Evolutionary conservation across 2,797 vertebrate genomes (phyloP), one percentile per base, ranked within the genome.

Genomic region (Smutsia temminckii): DNA sequence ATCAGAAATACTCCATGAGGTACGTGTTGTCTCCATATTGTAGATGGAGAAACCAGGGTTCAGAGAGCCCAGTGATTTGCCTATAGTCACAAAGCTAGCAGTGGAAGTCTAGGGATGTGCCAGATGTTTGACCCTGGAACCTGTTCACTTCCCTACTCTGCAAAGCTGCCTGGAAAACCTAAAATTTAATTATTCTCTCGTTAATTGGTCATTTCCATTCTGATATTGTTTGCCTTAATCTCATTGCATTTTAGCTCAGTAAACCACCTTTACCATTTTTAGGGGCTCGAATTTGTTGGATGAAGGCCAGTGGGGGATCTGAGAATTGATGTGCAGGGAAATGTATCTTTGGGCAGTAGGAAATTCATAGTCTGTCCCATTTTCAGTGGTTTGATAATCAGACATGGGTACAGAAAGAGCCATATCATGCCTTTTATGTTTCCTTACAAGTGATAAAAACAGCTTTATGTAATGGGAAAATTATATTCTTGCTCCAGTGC

Each of bases 381-480:
- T 90, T 97, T 63, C 8, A 34, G 51, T 2, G 61, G 0, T 29
- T 93, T 59, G 21, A 0, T 86, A 79, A 71, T 25, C 2, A 25
- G 89, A 66, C 66, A 34, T 49, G 7, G 7, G 89, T 93, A 96
- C 61, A 89, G 61, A 74, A 95, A 77, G 94, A 86, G 89, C 83
- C 40, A 8, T 63, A 2, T 20, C 46, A 34, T 85, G 51, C 27
- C 4, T 94, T 69, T 91, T 81, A 79, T 34, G 10, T 80, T 51
- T 85, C n/a, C 21, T 95, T 79, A 91, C 5, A 8, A 81, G 85
- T 92, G 64, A 96, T 89, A 59, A n/a, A 84, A 37, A 61, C 46
- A 63, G 37, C 68, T n/a, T 78, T 57, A 34, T 86, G 37, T 84
- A 40, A 9, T 66, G 25, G 40, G 71, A 49, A 64, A 79, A 18